Evolutionary conservation across 2,113 vertebrate species (phyloP).

Genomic region (Vombatus ursinus): DNA sequence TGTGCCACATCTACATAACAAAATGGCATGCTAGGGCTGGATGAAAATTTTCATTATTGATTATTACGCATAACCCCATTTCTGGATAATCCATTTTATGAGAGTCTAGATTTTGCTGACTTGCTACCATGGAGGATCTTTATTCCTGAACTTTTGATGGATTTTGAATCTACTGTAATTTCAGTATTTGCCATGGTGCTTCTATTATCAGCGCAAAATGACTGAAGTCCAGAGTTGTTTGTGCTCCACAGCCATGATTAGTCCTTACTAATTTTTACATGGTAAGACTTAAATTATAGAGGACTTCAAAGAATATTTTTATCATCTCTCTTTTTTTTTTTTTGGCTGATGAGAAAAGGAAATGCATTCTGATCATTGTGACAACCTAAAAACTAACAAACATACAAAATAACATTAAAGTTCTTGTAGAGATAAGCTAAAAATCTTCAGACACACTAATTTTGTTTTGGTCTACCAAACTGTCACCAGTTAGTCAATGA

Average conservation of each 20-base stretch:
- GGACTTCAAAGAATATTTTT: background rate
- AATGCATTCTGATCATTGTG: background rate
- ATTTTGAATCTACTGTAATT: too few relatives aligned
- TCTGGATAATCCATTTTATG: slow-evolving; percentile 89
- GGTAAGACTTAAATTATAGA: background rate
- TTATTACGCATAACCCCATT: slow-evolving; percentile 93
- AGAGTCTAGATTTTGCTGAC: slow-evolving; percentile 81
- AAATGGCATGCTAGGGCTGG: slow-evolving; percentile 87
- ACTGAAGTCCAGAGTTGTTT: too few relatives aligned
- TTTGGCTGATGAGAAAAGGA: background rate
- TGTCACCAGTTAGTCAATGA: background rate
- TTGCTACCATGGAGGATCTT: slow-evolving; percentile 80
- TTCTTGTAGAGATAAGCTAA: background rate
- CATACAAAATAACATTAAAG: background rate
- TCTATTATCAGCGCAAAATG: too few relatives aligned
- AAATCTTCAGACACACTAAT: too few relatives aligned
- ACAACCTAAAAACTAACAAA: background rate
- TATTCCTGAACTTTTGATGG: background rate
- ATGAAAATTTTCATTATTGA: slow-evolving; percentile 99
- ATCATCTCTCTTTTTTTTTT: background rate
- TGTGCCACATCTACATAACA: slow-evolving; percentile 91
- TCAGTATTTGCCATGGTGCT: too few relatives aligned
- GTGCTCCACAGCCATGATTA: too few relatives aligned
- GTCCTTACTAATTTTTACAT: slow-evolving; percentile 10
- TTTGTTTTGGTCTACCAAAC: background rate